phyloP scores from a whole-genome alignment of 2,113 vertebrate genomes.

The Orthonyx spaldingii region DNA sequence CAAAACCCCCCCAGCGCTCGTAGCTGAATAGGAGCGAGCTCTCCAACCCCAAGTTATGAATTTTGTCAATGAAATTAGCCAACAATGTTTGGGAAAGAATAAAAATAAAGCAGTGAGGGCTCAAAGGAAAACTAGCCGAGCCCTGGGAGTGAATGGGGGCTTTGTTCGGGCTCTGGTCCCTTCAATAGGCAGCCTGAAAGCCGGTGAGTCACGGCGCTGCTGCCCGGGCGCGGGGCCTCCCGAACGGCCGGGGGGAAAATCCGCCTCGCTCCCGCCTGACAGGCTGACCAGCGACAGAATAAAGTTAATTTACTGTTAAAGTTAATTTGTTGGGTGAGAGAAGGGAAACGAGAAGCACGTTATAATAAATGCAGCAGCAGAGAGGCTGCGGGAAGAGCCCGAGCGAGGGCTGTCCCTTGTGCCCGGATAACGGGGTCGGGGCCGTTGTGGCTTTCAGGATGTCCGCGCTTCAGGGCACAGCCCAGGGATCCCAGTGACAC shows the following conservation, averaged over 20 bases:
- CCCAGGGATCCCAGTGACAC: rapidly evolving
- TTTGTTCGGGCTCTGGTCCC: constrained; percentile 23
- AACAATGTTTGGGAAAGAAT: constrained; percentile 52
- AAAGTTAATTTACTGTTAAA: constrained; percentile 42
- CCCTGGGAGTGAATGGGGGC: constrained; percentile 1
- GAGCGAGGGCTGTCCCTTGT: not conserved
- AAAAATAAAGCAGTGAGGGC: constrained; percentile 36
- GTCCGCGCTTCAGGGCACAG: not conserved
- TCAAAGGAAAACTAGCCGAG: constrained; percentile 34
- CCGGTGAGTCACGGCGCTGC: constrained; percentile 12
- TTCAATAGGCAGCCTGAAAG: constrained; percentile 58
- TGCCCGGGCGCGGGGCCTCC: not conserved
- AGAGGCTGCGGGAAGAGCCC: not conserved
- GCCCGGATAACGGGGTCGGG: rapidly evolving
- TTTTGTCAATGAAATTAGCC: constrained; percentile 71
- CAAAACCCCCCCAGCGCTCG: not conserved
- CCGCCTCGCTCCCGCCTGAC: not conserved
- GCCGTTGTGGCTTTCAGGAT: rapidly evolving
- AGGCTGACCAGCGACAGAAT: not conserved
- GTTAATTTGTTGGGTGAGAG: constrained; percentile 30
- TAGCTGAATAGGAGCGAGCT: constrained; percentile 44
- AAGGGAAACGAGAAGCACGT: not conserved
- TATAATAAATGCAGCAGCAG: not conserved
- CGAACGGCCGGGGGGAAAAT: not conserved
- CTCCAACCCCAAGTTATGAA: constrained; percentile 57